Percentiles rank a stretch among this genome's conserved stretches.
phyloP scores from a whole-genome alignment of 2,797 vertebrate genomes.

The Varecia variegata region DNA sequence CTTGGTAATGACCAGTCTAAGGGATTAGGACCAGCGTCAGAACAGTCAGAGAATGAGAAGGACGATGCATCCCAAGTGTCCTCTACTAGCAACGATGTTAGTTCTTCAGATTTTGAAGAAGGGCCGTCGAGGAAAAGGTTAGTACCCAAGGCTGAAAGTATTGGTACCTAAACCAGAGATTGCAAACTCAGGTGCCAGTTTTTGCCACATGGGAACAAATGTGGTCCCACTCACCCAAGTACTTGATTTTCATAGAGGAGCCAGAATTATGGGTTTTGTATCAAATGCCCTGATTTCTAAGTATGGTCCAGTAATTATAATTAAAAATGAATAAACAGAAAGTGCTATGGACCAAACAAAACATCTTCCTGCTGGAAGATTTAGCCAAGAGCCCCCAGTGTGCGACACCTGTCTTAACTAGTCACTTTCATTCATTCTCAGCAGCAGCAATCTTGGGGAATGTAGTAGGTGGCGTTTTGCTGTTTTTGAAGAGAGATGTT shows the following conservation, averaged over 20 bases:
- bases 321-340: background rate
- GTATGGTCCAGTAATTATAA: background rate
- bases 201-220: background rate
- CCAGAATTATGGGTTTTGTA: background rate
- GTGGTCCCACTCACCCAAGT: background rate
- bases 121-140: constrained; percentile 96
- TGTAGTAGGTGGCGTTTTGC: background rate
- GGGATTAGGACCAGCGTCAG: constrained; percentile 89
- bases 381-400: background rate
- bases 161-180: background rate
- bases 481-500: background rate
- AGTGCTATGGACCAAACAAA: background rate
- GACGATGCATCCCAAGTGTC: constrained; percentile 92
- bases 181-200: constrained; percentile 20
- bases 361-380: background rate
- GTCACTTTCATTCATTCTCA: background rate
- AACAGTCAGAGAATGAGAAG: constrained; percentile 91
- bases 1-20: constrained; percentile 94
- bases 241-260: background rate
- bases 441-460: background rate
- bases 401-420: background rate
- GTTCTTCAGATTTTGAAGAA: constrained; percentile 94
- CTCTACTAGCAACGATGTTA: constrained; percentile 91
- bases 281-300: background rate
- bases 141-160: constrained; percentile 76